Evolutionary conservation across 2,113 vertebrate genomes (phyloP).

Genomic region (Capricornis sumatraensis): DNA sequence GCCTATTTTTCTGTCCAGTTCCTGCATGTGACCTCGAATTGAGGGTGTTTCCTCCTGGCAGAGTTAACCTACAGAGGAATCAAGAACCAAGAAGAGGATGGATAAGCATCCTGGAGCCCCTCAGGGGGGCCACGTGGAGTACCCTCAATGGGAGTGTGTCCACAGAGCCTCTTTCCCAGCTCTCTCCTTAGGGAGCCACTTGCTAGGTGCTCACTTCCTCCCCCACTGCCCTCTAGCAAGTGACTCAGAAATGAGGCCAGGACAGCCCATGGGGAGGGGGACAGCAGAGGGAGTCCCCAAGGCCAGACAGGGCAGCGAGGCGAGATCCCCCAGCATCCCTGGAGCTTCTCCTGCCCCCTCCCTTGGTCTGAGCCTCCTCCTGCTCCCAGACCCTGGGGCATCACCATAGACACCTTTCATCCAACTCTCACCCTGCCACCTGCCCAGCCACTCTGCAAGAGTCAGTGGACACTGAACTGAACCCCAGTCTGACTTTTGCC

Average conservation of each 20-base stretch:
- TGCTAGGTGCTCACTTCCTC: fast-evolving
- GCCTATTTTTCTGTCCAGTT: not conserved
- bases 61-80: not conserved
- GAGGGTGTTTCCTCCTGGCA: fast-evolving
- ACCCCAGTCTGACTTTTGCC: not conserved
- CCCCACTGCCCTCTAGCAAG: fast-evolving
- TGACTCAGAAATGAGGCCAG: not conserved
- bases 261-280: not conserved
- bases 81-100: not conserved
- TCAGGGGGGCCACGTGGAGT: not conserved
- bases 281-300: fast-evolving
- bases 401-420: fast-evolving
- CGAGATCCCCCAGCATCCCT: not conserved
- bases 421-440: not conserved
- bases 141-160: fast-evolving
- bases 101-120: fast-evolving
- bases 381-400: not conserved
- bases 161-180: not conserved
- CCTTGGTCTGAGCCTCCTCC: not conserved
- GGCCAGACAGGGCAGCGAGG: fast-evolving
- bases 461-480: fast-evolving
- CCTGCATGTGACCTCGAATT: fast-evolving
- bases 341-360: not conserved
- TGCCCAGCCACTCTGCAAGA: fast-evolving
- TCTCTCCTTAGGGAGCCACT: too few species aligned